phyloP scores from a whole-genome alignment of 2,888 invertebrate genomes.

The Dynastes hyllus region DNA sequence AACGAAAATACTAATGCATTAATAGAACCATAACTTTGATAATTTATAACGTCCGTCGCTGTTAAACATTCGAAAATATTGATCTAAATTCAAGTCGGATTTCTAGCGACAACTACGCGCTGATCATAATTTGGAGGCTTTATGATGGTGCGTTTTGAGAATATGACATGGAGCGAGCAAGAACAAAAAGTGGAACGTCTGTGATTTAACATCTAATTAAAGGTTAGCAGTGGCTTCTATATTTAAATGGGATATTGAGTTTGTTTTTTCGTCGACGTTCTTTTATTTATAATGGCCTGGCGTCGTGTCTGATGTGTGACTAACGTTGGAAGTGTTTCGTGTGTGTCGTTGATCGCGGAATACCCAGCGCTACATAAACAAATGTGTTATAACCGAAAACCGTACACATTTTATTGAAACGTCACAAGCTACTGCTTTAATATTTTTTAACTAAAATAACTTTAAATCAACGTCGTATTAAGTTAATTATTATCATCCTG shows the following conservation, averaged over 20 bases:
- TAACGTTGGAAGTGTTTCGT: slow-evolving; percentile 39
- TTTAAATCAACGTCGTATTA: too few species aligned
- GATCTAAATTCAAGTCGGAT: slow-evolving; percentile 47
- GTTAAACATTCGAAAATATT: slow-evolving; percentile 48
- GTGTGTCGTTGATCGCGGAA: slow-evolving; percentile 36
- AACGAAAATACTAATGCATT: slow-evolving; percentile 45
- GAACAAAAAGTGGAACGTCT: slow-evolving; percentile 48
- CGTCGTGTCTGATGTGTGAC: slow-evolving; percentile 46
- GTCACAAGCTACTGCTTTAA: background rate
- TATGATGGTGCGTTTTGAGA: slow-evolving; percentile 46
- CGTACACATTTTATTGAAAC: slow-evolving; percentile 1
- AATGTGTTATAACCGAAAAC: slow-evolving; percentile 30
- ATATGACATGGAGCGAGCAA: slow-evolving; percentile 44
- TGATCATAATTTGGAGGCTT: slow-evolving; percentile 47
- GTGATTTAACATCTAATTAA: slow-evolving; percentile 48
- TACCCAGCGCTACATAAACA: slow-evolving; percentile 40
- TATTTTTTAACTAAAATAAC: background rate
- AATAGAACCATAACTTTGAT: slow-evolving; percentile 46
- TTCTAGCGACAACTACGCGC: slow-evolving; percentile 47
- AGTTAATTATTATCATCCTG: too few species aligned
- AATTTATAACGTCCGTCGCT: slow-evolving; percentile 48
- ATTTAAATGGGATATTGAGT: slow-evolving; percentile 48
- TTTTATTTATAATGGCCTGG: slow-evolving; percentile 47
- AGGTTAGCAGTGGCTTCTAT: slow-evolving; percentile 47
- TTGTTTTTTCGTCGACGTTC: slow-evolving; percentile 48